Evolutionary conservation across 2,888 invertebrate species (phyloP).

Genomic region (Hipparchia semele): DNA sequence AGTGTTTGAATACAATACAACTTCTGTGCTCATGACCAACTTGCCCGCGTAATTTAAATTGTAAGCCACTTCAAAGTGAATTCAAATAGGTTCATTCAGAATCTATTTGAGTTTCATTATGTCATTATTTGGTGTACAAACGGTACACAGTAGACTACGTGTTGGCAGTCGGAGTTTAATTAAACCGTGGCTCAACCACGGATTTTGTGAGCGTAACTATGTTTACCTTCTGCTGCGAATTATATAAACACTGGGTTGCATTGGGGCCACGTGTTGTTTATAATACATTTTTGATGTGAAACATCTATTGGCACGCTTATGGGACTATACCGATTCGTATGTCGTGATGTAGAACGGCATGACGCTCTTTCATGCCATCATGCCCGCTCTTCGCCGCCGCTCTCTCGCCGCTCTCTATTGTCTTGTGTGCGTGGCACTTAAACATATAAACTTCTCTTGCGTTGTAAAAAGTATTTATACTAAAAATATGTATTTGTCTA

Average conservation of each 20-base stretch:
- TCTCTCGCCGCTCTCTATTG: too few species aligned
- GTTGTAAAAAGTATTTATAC: too few species aligned
- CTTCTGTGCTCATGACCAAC: constrained; percentile 6
- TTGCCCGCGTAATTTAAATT: constrained; percentile 14
- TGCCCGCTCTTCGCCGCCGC: too few species aligned
- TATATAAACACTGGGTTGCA: constrained; percentile 16
- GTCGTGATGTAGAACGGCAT: too few species aligned
- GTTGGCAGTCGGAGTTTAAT: constrained; percentile 51
- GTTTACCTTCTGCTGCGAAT: constrained; percentile 3
- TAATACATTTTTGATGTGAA: too few species aligned
- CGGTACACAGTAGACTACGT: constrained; percentile 12
- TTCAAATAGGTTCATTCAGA: constrained; percentile 15
- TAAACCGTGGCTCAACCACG: constrained; percentile 58
- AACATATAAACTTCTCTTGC: too few species aligned
- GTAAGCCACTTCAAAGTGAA: constrained; percentile 18
- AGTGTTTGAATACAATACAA: constrained; percentile 13
- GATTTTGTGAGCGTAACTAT: constrained; percentile 56
- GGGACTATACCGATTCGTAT: too few species aligned
- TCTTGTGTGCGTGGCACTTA: too few species aligned
- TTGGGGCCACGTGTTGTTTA: not conserved
- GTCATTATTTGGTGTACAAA: constrained; percentile 19
- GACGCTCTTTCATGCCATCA: too few species aligned
- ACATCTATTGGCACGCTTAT: too few species aligned
- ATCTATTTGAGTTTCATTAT: constrained; percentile 20
- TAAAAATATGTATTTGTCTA: too few species aligned